Evolutionary conservation across 2,797 vertebrate species (phyloP), one percentile per base, ranked within the genome.

Genomic region (Pantherophis alleghaniensis): DNA sequence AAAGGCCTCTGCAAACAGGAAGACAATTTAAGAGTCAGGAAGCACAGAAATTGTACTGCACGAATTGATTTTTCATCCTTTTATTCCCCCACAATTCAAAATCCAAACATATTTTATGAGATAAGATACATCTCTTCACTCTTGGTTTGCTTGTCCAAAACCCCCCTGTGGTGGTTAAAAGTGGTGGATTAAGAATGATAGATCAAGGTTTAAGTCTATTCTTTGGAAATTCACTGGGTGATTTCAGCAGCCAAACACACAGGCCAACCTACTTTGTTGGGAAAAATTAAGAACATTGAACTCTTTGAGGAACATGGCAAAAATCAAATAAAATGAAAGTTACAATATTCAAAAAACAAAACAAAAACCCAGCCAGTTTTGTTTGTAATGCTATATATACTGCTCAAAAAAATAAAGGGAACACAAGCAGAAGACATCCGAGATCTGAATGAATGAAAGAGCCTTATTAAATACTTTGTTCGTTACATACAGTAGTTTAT

Each of bases 1-100:
- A 94, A 99, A 99, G 94, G 99, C 99, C 98, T 99, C 99, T 99
- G 98, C 93, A 97, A 93, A 97, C 0, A 55, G 69, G 20, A 93
- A 12, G 22, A 24, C 13, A 32, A 22, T 7, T 83, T 56, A 10
- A 47, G 66, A 56, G 22, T 87, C 20, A 74, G 26, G 32, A 37
- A 28, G 26, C 3, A 63, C 10, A 57, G 4, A 83, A 60, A 22
- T 86, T 60, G 1, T 47, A 83, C 24, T 57, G 20, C 11, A 42
- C 16, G 16, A 14, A 53, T 32, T 32, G 61, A 56, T 55, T 26
- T 24, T 22, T 69, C 59, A 83, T 2, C 1, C 28, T 89, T 60
- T 61, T 53, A 89, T 12, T 20, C 32, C 88, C 20, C 20, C 32
- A 2, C n/a, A 90, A 63, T 74, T 51, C 37, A 51, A 66, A 90